Evolutionary conservation across 2,888 invertebrate genomes (phyloP), one percentile per base, ranked within the genome.

Genomic region (Zygogramma bicolorata): DNA sequence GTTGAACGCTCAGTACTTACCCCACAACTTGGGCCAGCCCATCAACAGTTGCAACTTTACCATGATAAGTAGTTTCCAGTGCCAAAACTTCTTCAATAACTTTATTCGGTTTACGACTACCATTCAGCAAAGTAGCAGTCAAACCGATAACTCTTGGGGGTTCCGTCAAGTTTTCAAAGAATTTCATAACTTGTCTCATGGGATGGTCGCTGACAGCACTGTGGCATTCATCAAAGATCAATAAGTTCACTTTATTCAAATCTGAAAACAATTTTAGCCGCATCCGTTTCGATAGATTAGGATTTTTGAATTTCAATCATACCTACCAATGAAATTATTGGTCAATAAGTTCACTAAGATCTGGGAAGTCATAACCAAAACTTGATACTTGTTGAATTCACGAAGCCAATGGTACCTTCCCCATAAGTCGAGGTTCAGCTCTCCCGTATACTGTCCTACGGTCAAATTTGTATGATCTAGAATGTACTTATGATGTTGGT

Each of bases 201-300:
- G 96, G 93, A 85, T 97, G 96, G 69, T 92, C 91, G 15, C 91
- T 91, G 0, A 94, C 93, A 0, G 93, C 96, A 83, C 94, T 93
- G 84, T 99, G 99, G 81, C 99, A 99, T 85, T 99, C 99, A 86
- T 99, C 99, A 81, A 99, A 93, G 73, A 99, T 92, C 8, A 98
- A 84, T 38, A 99, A 88, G 86, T 95, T 96, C 13, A 97, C 88
- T 75, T 91, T 89, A 27, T 88, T 86, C 2, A 93, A 83, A 81
- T 83, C 87, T 86, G 68, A 73, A 77, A 77, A n/a, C n/a, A n/a
- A n/a, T n/a, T n/a, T n/a, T n/a, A n/a, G n/a, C n/a, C n/a, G n/a
- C n/a, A n/a, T n/a, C n/a, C n/a, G n/a, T n/a, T n/a, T n/a, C n/a
- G n/a, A n/a, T n/a, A n/a, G n/a, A n/a, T n/a, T n/a, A n/a, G n/a